Evolutionary conservation across 2,888 invertebrate species (phyloP).

Genomic region (Pyralis farinalis): DNA sequence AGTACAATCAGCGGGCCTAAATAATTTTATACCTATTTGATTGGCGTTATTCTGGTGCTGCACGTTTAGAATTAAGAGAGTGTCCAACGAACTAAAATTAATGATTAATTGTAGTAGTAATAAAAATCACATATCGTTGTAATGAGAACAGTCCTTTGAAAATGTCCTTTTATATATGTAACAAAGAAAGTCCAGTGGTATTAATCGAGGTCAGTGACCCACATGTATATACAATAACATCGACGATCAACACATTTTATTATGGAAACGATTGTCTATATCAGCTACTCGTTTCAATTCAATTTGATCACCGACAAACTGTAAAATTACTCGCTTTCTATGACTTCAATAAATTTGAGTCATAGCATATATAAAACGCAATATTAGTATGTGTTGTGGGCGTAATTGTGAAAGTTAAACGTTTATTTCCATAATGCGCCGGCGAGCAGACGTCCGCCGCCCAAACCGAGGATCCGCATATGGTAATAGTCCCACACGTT

Average conservation of each 20-base stretch:
- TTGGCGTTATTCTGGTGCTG: no score
- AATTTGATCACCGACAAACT: background rate
- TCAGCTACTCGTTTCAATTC: background rate
- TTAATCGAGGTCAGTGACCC: no score
- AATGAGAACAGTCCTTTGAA: no score
- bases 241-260: background rate
- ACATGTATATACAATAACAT: background rate
- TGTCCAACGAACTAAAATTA: no score
- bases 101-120: no score
- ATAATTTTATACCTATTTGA: no score
- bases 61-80: no score
- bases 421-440: slow-evolving; percentile 80
- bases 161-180: no score
- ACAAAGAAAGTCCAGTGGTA: no score
- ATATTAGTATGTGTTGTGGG: slow-evolving; percentile 32
- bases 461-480: slow-evolving; percentile 95
- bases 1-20: no score
- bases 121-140: no score
- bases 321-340: background rate
- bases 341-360: background rate
- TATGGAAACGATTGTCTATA: background rate
- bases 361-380: background rate
- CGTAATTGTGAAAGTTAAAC: slow-evolving; percentile 49
- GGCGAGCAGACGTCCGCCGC: slow-evolving; percentile 88
- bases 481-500: slow-evolving; percentile 84